Conservation (phyloP, 2,113 vertebrate species). For the Elachura formosa region DNA sequence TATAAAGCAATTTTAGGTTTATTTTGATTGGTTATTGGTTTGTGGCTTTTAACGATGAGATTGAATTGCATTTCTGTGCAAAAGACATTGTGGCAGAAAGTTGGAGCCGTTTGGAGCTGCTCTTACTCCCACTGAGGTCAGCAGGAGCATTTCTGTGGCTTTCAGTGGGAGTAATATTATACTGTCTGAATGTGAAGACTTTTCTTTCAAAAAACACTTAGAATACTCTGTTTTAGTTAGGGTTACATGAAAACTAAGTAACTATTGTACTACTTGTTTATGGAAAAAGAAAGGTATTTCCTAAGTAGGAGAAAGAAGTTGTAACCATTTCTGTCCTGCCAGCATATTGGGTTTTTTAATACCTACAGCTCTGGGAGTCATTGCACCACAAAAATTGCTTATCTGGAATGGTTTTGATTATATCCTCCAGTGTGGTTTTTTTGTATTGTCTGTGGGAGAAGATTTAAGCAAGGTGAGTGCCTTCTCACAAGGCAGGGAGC, state of each 20-base stretch:
- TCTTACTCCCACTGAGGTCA: constrained; percentile 10
- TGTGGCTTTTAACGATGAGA: not conserved
- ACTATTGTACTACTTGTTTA: not conserved
- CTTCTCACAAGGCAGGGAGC: not conserved
- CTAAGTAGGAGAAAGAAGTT: not conserved
- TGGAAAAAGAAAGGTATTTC: not conserved
- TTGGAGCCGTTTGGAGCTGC: not conserved
- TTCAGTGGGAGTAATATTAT: not conserved
- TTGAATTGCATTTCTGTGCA: not conserved
- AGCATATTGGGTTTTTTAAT: not conserved
- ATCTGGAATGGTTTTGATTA: not conserved
- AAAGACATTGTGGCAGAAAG: not conserved
- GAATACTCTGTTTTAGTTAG: not conserved
- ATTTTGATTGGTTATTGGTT: constrained; percentile 17
- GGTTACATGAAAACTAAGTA: not conserved
- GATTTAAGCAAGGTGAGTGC: not conserved
- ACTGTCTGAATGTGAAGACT: not conserved
- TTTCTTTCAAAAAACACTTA: not conserved
- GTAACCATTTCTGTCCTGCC: not conserved
- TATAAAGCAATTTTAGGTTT: not conserved
- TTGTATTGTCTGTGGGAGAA: not conserved
- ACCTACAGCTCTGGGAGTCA: not conserved
- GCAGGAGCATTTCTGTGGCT: constrained; percentile 34
- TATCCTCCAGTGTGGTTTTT: not conserved
- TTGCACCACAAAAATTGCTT: not conserved